Evolutionary conservation across 2,113 vertebrate genomes (phyloP), one percentile per base, ranked within the genome.

Genomic region (Regulus satrapa): DNA sequence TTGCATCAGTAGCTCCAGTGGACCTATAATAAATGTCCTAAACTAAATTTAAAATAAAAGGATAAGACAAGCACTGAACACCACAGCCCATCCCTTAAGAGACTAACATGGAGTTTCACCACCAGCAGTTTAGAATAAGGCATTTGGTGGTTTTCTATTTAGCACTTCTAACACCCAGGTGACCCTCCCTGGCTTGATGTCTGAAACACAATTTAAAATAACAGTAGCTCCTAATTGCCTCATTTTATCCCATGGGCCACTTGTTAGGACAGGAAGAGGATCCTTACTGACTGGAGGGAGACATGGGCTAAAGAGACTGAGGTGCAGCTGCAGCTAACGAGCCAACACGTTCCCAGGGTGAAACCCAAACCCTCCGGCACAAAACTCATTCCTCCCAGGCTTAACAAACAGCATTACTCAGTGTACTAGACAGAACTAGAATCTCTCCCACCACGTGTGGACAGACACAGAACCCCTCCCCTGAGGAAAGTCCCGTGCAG

Each of bases 281-380:
- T 49, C 61, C 56, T 36, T 32, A 36, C 0, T n/a, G 63, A 46
- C 29, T 46, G 26, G 10, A 69, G 19, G 20, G 36, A 69, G 19
- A 41, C 1, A 3, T 0, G 19, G 18, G 73, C 56, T 75, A 7
- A 49, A 61, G 25, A 29, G 31, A 48, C 36, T 0, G 4, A 73
- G 36, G 18, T 36, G 40, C 38, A 67, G 43, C 12, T 3, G 13
- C 49, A 83, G 26, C 74, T 36, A 14, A 10, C 4, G 62, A 85
- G 28, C 26, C 74, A 36, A 41, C 2, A 8, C 9, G 0, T 41
- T 32, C 56, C 86, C 64, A 58, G 29, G 34, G 59, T 2, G 52
- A 90, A 88, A 82, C 8, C 24, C 26, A 1, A 69, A 61, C 40
- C 59, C 71, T 58, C 72, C 14, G 46, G 32, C 46, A 93, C 34